These are phyloP conservation scores for Piezodorus guildinii DNA, from an alignment of 1,140 invertebrate genomes.

Conservation along the genomic window DNA sequence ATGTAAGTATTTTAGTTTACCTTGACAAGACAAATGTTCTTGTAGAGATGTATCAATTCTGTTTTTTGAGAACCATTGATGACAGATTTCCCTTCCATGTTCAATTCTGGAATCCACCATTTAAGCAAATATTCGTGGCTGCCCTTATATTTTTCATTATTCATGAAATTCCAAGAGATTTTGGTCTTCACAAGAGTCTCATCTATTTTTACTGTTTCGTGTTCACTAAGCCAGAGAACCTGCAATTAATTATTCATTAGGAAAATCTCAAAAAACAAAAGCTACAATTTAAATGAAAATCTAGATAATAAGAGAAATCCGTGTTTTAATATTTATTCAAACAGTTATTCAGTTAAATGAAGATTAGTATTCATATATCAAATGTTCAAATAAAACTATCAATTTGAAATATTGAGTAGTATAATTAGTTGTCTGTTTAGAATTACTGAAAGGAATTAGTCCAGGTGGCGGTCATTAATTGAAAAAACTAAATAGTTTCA, in stretches of 20 bases:
- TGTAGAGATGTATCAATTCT: background rate
- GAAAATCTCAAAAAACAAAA: no score
- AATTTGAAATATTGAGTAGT: no score
- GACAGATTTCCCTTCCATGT: background rate
- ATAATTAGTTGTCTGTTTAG: no score
- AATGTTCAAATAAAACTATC: no score
- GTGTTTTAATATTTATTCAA: no score
- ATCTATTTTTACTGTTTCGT: background rate
- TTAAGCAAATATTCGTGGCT: background rate
- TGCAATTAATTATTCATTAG: background rate
- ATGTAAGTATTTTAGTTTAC: background rate
- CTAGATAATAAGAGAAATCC: no score
- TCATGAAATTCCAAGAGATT: background rate
- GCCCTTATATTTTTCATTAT: background rate
- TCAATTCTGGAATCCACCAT: constrained; percentile 7
- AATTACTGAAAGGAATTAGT: no score
- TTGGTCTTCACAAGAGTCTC: background rate
- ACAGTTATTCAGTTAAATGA: no score
- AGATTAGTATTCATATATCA: no score
- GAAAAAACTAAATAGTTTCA: no score
- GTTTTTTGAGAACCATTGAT: background rate
- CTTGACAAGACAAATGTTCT: background rate
- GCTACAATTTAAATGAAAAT: no score
- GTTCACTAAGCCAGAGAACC: background rate
- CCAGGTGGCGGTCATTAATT: no score